Conservation (phyloP, 2,888 invertebrate genomes). For the Aporophyla nigra region DNA sequence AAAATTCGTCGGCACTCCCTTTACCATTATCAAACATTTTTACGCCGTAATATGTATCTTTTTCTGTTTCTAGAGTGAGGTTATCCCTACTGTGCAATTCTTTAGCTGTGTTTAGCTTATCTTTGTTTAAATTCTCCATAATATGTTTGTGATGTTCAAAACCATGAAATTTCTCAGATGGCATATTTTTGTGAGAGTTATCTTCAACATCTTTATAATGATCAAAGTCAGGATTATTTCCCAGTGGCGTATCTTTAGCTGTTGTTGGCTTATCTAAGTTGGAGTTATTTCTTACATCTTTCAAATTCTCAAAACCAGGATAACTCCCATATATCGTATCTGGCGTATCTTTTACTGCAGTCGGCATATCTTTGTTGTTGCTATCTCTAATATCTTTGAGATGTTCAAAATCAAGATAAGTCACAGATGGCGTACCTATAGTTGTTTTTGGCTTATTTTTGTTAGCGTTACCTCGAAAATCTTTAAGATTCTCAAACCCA, state of each 20-base stretch:
- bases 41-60: not conserved
- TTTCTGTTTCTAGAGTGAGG: not conserved
- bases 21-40: not conserved
- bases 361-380: not conserved
- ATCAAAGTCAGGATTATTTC: not conserved
- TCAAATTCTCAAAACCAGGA: not conserved
- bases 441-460: not conserved
- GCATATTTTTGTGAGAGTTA: not conserved
- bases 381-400: not conserved
- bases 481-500: not conserved
- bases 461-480: not conserved
- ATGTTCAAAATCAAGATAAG: not conserved
- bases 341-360: not conserved
- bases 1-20: not conserved
- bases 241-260: too few relatives aligned
- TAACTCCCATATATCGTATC: not conserved
- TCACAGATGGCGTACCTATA: not conserved
- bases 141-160: not conserved
- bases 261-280: not conserved
- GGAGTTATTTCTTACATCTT: not conserved
- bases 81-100: not conserved
- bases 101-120: not conserved
- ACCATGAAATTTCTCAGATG: not conserved
- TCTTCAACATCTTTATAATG: not conserved
- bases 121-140: not conserved